Percentiles rank a stretch among this genome's conserved stretches.
phyloP scores from a whole-genome alignment of 2,797 vertebrate genomes.

The Sylvia borin region DNA sequence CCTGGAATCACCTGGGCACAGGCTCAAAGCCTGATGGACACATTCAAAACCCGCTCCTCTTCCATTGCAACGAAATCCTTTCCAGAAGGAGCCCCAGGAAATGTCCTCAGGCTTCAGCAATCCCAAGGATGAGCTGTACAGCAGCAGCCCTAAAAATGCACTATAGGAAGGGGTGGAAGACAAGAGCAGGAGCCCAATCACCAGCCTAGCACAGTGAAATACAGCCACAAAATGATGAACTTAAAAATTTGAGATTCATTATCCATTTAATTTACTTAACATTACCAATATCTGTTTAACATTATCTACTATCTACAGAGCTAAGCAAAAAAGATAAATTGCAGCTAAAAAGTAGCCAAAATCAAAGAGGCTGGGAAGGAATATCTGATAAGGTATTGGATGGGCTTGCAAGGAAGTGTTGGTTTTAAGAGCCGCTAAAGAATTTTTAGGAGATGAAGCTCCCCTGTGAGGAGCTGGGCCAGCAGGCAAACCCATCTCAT shows the following conservation, averaged over 20 bases:
- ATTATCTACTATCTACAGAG: neutral
- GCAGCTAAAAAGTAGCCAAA: neutral
- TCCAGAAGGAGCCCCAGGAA: neutral
- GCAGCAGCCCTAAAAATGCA: neutral
- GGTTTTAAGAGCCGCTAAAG: neutral
- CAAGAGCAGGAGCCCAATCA: neutral
- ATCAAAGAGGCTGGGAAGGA: neutral
- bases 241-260: neutral
- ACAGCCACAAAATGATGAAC: accelerated
- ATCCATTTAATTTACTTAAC: neutral
- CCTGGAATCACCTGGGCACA: neutral
- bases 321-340: neutral
- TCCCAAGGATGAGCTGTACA: neutral
- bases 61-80: neutral
- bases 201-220: neutral
- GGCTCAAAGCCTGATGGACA: neutral
- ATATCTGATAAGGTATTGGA: neutral
- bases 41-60: neutral
- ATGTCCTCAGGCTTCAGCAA: neutral
- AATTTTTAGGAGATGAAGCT: neutral
- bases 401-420: neutral
- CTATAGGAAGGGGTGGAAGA: neutral
- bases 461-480: neutral
- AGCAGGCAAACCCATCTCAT: constrained; percentile 9
- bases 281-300: neutral